Base-by-base conservation (phyloP, 1,140 invertebrate species). In the Drosophila aff. region DNA sequence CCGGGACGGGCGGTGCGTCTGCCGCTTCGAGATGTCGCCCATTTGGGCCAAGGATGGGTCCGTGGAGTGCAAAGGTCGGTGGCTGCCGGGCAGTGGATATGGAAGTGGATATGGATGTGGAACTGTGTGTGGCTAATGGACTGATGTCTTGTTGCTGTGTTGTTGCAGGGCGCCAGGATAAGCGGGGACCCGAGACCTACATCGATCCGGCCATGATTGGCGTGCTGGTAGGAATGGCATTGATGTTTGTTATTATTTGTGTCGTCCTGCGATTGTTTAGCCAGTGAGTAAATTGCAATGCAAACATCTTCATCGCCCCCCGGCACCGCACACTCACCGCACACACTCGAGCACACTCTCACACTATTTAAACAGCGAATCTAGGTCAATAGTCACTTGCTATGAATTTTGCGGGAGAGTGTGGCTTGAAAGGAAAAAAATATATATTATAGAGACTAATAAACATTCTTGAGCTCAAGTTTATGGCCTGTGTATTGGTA, bases 231-330 rank as follows among this genome's bases (percentile, higher is more conserved):
- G 97, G 96, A 36, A 96, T 98, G 96, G 97, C 96, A 65, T 95
- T 98, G 57, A 98, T 98, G 97, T 98, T 98, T 93, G 95, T 98
- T 93, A 98, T 98, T 92, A 97, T 98, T 91, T 98, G 97, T 93
- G 96, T 98, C 75, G 97, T 98, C 44, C 95, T 98, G 62, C 95
- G 97, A 92, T 94, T 98, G 79, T 98, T 98, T 94, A 98, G 97
- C 96, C 97, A 96, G 97, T 98, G 95, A 95, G 95, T 95, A 84
- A 83, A 89, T 90, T 91, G 79, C 82, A 90, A 76, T 82, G 85
- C 85, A 90, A 85, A 87, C 84, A 87, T 89, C 69, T 62, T 62
- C 73, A 80, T 57, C 21, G 38, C 11, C 64, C 47, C 65, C 62
- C 47, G 28, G 50, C 50, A 52, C 43, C 43, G 63, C 68, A 50